A percentile compares a stretch with the other conserved stretches of the same genome.
Conservation (phyloP, 2,113 vertebrate species). For the Phaethornis superciliosus region DNA sequence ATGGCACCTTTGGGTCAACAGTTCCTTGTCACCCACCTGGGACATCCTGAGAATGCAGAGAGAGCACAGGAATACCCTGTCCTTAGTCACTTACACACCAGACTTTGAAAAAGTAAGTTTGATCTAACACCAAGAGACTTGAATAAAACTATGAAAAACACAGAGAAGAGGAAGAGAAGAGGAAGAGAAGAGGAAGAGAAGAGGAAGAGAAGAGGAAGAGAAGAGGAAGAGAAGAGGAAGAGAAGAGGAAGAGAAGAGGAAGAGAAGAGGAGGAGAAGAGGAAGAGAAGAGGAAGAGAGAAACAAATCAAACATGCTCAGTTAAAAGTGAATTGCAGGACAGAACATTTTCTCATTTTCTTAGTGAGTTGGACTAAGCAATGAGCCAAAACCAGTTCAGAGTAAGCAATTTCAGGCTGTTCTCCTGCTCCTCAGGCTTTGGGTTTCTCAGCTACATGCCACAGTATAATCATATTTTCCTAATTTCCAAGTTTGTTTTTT, state of each 20-base stretch:
- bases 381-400: not conserved
- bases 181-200: too few species aligned
- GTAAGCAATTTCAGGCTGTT: conserved; percentile 16
- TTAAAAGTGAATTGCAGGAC: not conserved
- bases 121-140: not conserved
- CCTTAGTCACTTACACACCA: accelerated
- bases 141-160: not conserved
- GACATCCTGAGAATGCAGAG: not conserved
- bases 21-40: not conserved
- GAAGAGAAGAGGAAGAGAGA: not conserved
- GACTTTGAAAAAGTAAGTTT: not conserved
- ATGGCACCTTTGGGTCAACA: not conserved
- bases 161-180: too few species aligned
- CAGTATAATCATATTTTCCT: conserved; percentile 25
- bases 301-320: not conserved
- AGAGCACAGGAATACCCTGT: not conserved
- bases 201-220: too few species aligned
- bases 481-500: conserved; percentile 38
- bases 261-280: too few species aligned
- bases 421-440: conserved; percentile 30
- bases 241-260: too few species aligned
- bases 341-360: not conserved
- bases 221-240: too few species aligned
- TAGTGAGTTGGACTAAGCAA: conserved; percentile 9
- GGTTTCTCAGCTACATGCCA: not conserved